Evolutionary conservation across 2,888 invertebrate genomes (phyloP), one percentile per base, ranked within the genome.

Genomic region (Dione juno): DNA sequence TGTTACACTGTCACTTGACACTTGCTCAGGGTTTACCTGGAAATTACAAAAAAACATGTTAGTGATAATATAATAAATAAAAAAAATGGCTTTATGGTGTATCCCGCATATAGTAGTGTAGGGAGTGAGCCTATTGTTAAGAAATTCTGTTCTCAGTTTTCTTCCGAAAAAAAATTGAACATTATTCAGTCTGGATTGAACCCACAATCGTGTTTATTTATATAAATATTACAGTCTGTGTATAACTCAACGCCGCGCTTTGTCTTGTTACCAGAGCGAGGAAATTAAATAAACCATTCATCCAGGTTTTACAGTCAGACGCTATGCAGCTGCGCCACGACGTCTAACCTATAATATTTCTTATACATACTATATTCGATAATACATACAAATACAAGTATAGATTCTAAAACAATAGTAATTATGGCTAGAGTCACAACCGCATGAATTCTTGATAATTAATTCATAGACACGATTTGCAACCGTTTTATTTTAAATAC

Each of bases 11-110:
- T 71, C 54, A 68, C 76, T 72, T 70, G 73, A 74, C 77, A 78
- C 78, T 76, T 70, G 35, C n/a, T 43, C 21, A 65, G 59, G 50
- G 48, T 61, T 67, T 48, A 80, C 75, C 84, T 84, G 84, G 8
- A 84, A 83, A 80, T 80, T 67, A 43, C 6, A 71, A 66, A 19
- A 66, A 53, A 45, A 35, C 0, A 13, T 2, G 9, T 19, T 48
- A n/a, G n/a, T n/a, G n/a, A n/a, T n/a, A n/a, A n/a, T n/a, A n/a
- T n/a, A n/a, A n/a, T n/a, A n/a, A n/a, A n/a, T n/a, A n/a, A n/a
- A n/a, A n/a, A n/a, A n/a, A n/a, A n/a, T n/a, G n/a, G n/a, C n/a
- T n/a, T n/a, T n/a, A n/a, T n/a, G n/a, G n/a, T n/a, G n/a, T n/a
- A n/a, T n/a, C n/a, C n/a, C n/a, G n/a, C n/a, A n/a, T n/a, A n/a